These are phyloP conservation scores for Aphrophora alni DNA, from an alignment of 2,888 invertebrate genomes.

Conservation along the genomic window DNA sequence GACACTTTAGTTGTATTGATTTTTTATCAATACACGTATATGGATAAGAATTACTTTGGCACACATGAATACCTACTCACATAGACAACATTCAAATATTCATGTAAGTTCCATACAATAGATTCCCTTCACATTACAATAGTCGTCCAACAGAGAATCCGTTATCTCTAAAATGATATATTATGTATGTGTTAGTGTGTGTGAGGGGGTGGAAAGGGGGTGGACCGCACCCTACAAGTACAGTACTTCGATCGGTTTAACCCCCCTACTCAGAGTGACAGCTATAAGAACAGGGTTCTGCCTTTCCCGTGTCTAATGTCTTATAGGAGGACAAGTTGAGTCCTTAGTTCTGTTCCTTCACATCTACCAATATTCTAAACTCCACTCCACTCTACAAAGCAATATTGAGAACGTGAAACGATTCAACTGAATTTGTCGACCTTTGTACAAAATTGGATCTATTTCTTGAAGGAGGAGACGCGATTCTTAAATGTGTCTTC, in stretches of 20 bases:
- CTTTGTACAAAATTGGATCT: too few species aligned
- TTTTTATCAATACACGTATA: too few species aligned
- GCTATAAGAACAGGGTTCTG: constrained; percentile 23
- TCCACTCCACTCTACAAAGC: neutral
- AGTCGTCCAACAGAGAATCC: neutral
- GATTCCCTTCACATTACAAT: neutral
- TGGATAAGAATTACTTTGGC: too few species aligned
- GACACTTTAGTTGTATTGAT: too few species aligned
- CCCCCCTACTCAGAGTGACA: constrained; percentile 14
- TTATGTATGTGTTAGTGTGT: neutral
- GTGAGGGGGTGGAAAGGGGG: neutral
- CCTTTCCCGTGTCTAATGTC: constrained; percentile 37
- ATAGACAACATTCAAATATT: too few species aligned
- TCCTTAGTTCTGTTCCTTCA: neutral
- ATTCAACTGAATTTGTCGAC: neutral
- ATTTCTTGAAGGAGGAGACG: too few species aligned
- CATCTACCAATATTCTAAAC: too few species aligned
- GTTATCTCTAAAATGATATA: constrained; percentile 2
- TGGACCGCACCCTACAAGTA: constrained; percentile 36
- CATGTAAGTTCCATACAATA: too few species aligned
- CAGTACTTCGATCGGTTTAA: constrained; percentile 14
- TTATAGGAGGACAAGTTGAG: constrained; percentile 24
- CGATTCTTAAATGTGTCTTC: too few species aligned
- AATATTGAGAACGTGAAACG: neutral
- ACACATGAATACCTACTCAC: too few species aligned